Percentiles rank a stretch among this genome's conserved stretches.
Evolutionary conservation across 2,113 vertebrate genomes (phyloP).

Genomic region (Cygnus atratus): DNA sequence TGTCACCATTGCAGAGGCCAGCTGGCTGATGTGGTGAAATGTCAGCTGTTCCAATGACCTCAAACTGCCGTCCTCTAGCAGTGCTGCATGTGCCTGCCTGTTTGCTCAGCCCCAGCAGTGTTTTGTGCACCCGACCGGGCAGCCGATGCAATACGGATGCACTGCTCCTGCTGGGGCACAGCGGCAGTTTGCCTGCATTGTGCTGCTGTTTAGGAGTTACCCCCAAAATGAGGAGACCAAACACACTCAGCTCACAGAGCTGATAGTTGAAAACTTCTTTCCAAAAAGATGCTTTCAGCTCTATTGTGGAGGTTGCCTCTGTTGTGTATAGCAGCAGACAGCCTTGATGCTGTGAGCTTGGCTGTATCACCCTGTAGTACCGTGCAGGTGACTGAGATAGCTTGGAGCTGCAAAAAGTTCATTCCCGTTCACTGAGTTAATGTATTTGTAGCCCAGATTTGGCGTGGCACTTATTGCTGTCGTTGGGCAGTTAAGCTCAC

Average conservation of each 20-base stretch:
- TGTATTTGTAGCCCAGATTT: neutral
- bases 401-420: neutral
- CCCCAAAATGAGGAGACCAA: neutral
- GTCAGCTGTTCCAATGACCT: neutral
- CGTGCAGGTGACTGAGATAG: neutral
- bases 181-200: accelerated
- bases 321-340: neutral
- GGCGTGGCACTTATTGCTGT: neutral
- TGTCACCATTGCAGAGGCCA: neutral
- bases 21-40: neutral
- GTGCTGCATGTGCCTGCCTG: neutral
- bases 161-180: neutral
- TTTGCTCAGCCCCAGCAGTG: neutral
- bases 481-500: accelerated
- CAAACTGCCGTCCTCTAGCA: neutral
- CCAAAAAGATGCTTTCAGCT: neutral
- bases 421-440: neutral
- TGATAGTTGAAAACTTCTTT: neutral
- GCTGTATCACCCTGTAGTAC: neutral
- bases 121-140: accelerated
- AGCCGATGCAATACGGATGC: neutral
- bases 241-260: neutral
- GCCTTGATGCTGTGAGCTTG: neutral
- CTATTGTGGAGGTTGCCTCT: neutral
- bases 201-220: neutral